These are phyloP conservation scores for Hippoglossus hippoglossus DNA, from an alignment of 2,797 vertebrate genomes.

Conservation along the genomic window DNA sequence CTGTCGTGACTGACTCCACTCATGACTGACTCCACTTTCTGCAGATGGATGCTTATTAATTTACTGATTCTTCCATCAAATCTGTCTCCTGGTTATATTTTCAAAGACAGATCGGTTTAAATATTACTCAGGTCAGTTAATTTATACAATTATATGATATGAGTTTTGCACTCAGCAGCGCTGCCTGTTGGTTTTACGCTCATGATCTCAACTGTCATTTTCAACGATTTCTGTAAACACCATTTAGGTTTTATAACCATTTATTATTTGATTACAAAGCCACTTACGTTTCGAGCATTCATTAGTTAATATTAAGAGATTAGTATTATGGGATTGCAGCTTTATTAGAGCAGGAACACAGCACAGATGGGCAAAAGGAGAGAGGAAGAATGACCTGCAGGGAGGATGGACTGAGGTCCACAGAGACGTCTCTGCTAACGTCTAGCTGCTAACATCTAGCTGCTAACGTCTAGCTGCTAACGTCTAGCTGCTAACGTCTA, in stretches of 20 bases:
- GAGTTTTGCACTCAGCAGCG: not conserved
- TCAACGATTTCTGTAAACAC: conserved; percentile 36
- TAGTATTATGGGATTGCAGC: conserved; percentile 45
- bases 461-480: too few species aligned
- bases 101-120: too few species aligned
- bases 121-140: too few species aligned
- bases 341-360: conserved; percentile 25
- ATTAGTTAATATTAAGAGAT: conserved; percentile 51
- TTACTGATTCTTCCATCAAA: too few species aligned
- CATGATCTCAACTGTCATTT: conserved; percentile 1
- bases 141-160: too few species aligned
- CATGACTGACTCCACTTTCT: too few species aligned
- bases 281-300: conserved; percentile 42
- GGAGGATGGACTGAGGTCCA: not conserved
- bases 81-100: too few species aligned
- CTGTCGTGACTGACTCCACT: too few species aligned
- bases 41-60: too few species aligned
- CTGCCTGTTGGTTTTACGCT: conserved; percentile 1
- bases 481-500: too few species aligned
- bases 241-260: conserved; percentile 33
- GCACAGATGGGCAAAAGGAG: not conserved
- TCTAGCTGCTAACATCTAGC: too few species aligned
- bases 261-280: conserved; percentile 55
- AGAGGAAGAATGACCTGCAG: not conserved
- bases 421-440: too few species aligned